Conservation (phyloP, 2,888 invertebrate genomes). For the Dryococelus australis region DNA sequence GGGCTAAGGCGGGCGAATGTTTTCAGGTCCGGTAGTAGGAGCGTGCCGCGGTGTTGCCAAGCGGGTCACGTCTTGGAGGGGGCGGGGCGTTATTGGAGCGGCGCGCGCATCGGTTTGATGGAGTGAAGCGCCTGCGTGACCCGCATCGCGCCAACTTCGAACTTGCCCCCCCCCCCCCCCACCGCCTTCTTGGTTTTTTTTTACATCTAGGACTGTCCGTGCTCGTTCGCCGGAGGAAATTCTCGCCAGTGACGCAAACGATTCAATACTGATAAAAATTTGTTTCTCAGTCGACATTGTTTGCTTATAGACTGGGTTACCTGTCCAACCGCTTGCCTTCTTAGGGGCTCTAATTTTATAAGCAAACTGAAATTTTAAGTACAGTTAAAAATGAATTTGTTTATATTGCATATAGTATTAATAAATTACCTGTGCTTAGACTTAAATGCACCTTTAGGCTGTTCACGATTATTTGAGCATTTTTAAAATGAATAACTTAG, state of each 20-base stretch:
- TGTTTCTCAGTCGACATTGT: too few species aligned
- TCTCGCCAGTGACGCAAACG: background rate
- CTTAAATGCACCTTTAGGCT: too few species aligned
- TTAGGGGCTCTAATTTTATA: too few species aligned
- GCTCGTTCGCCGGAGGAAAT: background rate
- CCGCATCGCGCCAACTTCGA: conserved; percentile 10
- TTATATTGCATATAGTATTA: too few species aligned
- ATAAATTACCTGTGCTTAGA: too few species aligned
- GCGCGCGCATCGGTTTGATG: conserved; percentile 16
- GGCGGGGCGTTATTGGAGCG: conserved; percentile 11
- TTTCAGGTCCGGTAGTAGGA: background rate
- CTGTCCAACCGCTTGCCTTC: too few species aligned
- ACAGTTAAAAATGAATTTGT: too few species aligned
- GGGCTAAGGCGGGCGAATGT: background rate
- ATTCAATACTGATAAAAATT: background rate
- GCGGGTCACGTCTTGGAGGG: background rate
- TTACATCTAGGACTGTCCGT: too few species aligned
- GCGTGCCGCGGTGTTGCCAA: conserved; percentile 6
- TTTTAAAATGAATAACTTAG: too few species aligned
- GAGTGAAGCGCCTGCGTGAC: conserved; percentile 1
- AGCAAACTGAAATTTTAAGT: too few species aligned
- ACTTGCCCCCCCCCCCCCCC: background rate
- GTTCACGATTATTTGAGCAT: too few species aligned
- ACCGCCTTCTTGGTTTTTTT: background rate
- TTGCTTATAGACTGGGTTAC: too few species aligned